phyloP scores from a whole-genome alignment of 2,888 invertebrate species.

The Cryptus viduatorius region DNA sequence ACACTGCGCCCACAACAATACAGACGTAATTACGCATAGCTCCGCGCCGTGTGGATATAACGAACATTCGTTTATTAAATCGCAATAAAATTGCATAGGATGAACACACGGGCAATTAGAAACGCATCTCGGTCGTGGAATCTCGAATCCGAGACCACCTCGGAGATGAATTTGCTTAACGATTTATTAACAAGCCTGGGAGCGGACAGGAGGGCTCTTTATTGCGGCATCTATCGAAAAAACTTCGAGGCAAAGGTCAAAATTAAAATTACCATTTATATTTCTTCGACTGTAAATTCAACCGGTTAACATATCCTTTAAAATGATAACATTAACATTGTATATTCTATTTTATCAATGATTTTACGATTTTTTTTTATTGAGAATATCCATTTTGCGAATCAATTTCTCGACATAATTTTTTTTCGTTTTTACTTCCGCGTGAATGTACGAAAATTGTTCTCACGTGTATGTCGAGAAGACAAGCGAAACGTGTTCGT shows the following conservation, averaged over 20 bases:
- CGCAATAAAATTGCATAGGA: slow-evolving; percentile 27
- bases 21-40: slow-evolving; percentile 7
- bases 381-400: no score
- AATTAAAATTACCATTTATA: background rate
- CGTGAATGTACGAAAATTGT: background rate
- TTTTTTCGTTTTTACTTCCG: background rate
- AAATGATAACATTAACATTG: no score
- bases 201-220: background rate
- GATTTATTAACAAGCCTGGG: slow-evolving; percentile 50
- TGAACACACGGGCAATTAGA: slow-evolving; percentile 19
- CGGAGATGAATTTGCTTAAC: slow-evolving; percentile 51
- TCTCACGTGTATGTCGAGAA: slow-evolving; percentile 1
- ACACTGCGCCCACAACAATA: slow-evolving; percentile 16
- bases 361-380: no score
- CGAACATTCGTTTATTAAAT: slow-evolving; percentile 42
- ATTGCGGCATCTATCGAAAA: background rate
- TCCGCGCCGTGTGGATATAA: background rate
- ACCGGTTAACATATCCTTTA: no score
- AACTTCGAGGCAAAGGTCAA: background rate
- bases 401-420: background rate
- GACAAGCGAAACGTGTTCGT: background rate
- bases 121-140: slow-evolving; percentile 29
- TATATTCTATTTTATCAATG: no score
- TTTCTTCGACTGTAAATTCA: background rate
- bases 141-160: slow-evolving; percentile 38